These are phyloP conservation scores for Notarius quadriscutis DNA, from an alignment of 2,113 vertebrate species.

Conservation along the genomic window DNA sequence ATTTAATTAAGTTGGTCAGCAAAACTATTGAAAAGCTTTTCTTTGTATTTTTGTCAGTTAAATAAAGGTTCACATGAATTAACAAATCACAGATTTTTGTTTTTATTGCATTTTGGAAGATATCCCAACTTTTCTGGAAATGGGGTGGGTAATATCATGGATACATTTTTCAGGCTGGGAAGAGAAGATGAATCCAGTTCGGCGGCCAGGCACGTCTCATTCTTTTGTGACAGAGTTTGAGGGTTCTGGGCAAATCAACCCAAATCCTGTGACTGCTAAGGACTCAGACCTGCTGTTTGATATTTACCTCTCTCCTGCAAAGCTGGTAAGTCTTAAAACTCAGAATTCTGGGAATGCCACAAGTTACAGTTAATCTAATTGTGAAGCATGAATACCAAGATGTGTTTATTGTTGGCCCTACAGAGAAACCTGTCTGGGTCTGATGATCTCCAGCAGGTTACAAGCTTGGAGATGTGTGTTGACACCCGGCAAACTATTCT, in stretches of 20 bases:
- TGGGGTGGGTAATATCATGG: not conserved
- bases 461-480: constrained; percentile 78
- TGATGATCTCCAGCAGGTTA: constrained; percentile 77
- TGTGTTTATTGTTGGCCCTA: constrained; percentile 27
- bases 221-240: constrained; percentile 75
- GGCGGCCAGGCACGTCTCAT: constrained; percentile 63
- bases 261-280: constrained; percentile 65
- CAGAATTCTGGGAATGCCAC: not conserved
- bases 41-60: too few relatives aligned
- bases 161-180: not conserved
- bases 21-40: too few relatives aligned
- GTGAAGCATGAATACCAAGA: not conserved
- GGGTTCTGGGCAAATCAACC: constrained; percentile 75
- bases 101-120: too few relatives aligned
- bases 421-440: constrained; percentile 80
- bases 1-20: too few relatives aligned
- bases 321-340: constrained; percentile 71
- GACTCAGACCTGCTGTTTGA: constrained; percentile 63
- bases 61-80: too few relatives aligned
- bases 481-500: constrained; percentile 82
- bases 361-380: not conserved
- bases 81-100: too few relatives aligned
- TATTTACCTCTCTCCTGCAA: constrained; percentile 76
- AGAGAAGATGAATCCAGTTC: constrained; percentile 21
- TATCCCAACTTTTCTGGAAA: too few relatives aligned